Evolutionary conservation across 1,140 invertebrate genomes (phyloP).

Genomic region (Drosophila ercepeae): DNA sequence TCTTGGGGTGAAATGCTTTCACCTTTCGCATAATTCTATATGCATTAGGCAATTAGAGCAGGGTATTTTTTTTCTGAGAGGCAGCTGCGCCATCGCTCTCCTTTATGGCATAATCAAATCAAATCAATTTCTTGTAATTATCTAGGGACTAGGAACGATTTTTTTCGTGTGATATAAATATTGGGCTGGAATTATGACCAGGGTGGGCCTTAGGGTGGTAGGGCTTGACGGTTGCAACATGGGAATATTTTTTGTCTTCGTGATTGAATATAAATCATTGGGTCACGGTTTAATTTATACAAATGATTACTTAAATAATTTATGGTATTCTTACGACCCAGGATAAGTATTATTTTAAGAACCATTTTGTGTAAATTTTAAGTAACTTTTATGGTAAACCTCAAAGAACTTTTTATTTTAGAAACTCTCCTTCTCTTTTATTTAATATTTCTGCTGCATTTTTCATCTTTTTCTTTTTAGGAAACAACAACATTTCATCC

Average conservation of each 20-base stretch:
- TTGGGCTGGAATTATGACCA: slow-evolving; percentile 42
- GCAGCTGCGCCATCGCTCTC: slow-evolving; percentile 48
- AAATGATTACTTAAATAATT: slow-evolving; percentile 12
- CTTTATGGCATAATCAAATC: slow-evolving; percentile 57
- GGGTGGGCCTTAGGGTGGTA: slow-evolving; percentile 18
- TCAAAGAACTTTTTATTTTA: no score
- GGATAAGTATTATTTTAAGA: not conserved
- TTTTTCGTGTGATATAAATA: slow-evolving; percentile 40
- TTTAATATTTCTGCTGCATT: not conserved
- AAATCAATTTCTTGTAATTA: slow-evolving; percentile 68
- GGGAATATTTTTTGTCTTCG: slow-evolving; percentile 21
- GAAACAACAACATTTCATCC: not conserved
- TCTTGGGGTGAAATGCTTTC: slow-evolving; percentile 27
- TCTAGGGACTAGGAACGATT: slow-evolving; percentile 43
- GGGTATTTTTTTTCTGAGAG: slow-evolving; percentile 17
- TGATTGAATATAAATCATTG: slow-evolving; percentile 21
- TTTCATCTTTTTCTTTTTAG: not conserved
- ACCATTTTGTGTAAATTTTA: not conserved
- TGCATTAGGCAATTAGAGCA: slow-evolving; percentile 68
- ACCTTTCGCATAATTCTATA: slow-evolving; percentile 55
- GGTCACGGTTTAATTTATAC: slow-evolving; percentile 8
- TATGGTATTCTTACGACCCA: not conserved
- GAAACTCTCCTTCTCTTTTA: no score
- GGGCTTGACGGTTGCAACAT: slow-evolving; percentile 7
- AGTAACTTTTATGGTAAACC: no score